A percentile compares a stretch with the other conserved stretches of the same genome.
These are phyloP conservation scores for Bergia sp. DNA, from an alignment of 92 coral and sea anemone genomes.

Conservation along the genomic window DNA sequence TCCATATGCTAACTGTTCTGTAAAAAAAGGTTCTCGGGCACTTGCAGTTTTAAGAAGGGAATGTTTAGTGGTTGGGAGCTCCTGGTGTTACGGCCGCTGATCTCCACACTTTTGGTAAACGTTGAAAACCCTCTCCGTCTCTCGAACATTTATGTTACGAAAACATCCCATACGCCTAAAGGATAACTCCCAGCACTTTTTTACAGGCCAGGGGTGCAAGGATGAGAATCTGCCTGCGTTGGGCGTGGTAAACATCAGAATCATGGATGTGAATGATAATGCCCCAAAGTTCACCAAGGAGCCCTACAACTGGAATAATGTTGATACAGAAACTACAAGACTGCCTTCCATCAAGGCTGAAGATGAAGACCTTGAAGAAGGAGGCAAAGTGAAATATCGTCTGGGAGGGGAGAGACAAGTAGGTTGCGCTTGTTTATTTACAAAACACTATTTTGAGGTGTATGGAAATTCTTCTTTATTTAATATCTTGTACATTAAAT, in stretches of 20 bases:
- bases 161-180: not conserved
- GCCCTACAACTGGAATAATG: conserved; percentile 68
- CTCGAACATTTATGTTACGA: not conserved
- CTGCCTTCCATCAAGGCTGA: conserved; percentile 73
- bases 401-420: conserved; percentile 83
- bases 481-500: no score
- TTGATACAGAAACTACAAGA: conserved; percentile 51
- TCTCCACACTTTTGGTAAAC: no score
- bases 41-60: no score
- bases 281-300: conserved; percentile 70
- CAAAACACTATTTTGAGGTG: no score
- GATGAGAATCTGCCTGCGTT: conserved; percentile 60
- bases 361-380: conserved; percentile 80
- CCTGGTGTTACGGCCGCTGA: no score
- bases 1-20: no score
- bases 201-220: conserved; percentile 64
- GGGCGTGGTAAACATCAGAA: conserved; percentile 74
- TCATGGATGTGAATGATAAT: conserved; percentile 86
- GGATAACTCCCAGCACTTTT: not conserved
- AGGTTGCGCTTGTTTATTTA: not conserved
- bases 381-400: conserved; percentile 79
- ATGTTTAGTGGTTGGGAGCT: no score
- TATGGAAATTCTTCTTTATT: no score
- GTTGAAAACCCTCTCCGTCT: no score
- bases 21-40: no score